Conservation (phyloP, 2,888 invertebrate genomes). For the Cloeon dipterum region DNA sequence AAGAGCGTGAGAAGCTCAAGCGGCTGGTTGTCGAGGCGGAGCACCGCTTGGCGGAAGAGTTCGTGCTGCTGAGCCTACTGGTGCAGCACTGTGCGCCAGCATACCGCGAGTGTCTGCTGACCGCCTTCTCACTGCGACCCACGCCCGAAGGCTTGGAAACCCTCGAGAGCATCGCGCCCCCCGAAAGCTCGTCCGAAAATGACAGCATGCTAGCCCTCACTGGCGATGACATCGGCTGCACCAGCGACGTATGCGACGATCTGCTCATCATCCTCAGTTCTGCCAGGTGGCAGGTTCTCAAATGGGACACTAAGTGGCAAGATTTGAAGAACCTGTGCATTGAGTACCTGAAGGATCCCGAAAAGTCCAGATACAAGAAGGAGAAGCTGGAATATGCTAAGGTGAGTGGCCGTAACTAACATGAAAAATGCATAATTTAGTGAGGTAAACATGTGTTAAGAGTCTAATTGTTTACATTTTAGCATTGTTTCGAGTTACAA, state of each 20-base stretch:
- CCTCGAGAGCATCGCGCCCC: constrained; percentile 27
- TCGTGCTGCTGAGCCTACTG: constrained; percentile 35
- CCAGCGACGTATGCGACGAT: constrained; percentile 41
- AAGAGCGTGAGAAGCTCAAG: too few species aligned
- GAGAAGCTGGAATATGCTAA: constrained; percentile 51
- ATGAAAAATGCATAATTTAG: too few species aligned
- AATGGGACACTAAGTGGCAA: constrained; percentile 39
- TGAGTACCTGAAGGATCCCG: constrained; percentile 20
- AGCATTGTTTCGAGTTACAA: too few species aligned
- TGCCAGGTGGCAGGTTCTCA: constrained; percentile 43
- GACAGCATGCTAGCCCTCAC: constrained; percentile 17
- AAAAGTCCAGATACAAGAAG: constrained; percentile 26
- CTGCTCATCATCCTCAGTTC: constrained; percentile 43
- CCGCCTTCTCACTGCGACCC: constrained; percentile 53
- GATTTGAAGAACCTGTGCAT: constrained; percentile 30
- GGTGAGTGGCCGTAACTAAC: too few species aligned
- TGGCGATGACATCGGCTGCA: constrained; percentile 17
- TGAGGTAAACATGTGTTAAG: too few species aligned
- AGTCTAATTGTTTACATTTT: too few species aligned
- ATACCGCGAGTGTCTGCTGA: constrained; percentile 43
- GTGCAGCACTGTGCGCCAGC: constrained; percentile 33
- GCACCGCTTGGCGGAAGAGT: constrained; percentile 31
- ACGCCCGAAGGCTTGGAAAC: constrained; percentile 31
- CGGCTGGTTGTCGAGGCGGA: constrained; percentile 26
- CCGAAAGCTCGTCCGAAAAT: constrained; percentile 18